phyloP scores from a whole-genome alignment of 2,797 vertebrate genomes.

The Erithacus rubecula region DNA sequence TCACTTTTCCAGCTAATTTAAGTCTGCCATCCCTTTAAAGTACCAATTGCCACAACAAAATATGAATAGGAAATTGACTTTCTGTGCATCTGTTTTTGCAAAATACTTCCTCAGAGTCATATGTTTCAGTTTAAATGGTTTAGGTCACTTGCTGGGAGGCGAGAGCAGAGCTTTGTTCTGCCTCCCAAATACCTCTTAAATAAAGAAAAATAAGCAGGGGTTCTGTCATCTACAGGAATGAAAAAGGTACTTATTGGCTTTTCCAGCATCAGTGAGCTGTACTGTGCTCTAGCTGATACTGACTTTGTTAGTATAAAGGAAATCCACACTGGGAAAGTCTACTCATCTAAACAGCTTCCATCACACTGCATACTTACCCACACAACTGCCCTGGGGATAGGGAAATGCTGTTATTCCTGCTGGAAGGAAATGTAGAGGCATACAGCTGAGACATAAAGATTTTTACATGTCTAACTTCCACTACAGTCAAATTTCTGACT shows the following conservation, averaged over 20 bases:
- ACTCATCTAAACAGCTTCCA: background rate
- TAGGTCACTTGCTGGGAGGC: slow-evolving; percentile 51
- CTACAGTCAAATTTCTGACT: background rate
- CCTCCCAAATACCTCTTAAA: background rate
- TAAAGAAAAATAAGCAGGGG: background rate
- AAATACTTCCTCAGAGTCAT: slow-evolving; percentile 64
- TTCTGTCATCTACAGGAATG: background rate
- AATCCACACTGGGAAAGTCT: background rate
- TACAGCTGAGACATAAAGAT: background rate
- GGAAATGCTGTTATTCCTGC: background rate
- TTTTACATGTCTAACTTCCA: background rate
- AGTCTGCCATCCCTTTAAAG: slow-evolving; percentile 66
- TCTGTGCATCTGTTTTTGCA: slow-evolving; percentile 68
- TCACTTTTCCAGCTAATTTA: slow-evolving; percentile 70
- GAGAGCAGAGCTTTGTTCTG: background rate
- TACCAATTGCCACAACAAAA: slow-evolving; percentile 66
- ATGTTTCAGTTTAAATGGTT: slow-evolving; percentile 58
- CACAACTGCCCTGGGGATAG: background rate
- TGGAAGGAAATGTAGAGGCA: background rate
- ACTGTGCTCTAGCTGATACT: background rate
- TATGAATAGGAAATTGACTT: slow-evolving; percentile 70
- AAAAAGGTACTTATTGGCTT: background rate
- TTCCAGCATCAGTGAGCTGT: background rate
- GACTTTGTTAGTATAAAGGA: background rate
- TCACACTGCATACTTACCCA: background rate